These are phyloP conservation scores for Pseudomyrmex sp. DNA, from an alignment of 1,140 invertebrate genomes.

Conservation along the genomic window DNA sequence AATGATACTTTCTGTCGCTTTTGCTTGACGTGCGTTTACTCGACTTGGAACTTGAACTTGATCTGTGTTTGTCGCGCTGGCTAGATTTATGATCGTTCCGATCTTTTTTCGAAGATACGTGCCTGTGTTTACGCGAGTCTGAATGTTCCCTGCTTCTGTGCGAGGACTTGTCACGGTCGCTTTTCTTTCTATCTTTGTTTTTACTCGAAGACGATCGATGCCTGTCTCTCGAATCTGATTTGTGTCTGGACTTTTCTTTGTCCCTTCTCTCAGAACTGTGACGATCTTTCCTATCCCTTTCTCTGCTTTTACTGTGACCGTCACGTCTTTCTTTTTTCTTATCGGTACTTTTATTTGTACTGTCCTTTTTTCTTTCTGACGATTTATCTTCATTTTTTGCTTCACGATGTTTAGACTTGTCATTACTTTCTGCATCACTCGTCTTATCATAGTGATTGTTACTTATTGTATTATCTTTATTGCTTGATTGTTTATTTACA, in stretches of 20 bases:
- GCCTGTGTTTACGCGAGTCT: conserved; percentile 63
- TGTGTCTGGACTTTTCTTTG: conserved; percentile 68
- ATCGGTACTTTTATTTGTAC: conserved; percentile 62
- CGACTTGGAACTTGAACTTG: conserved; percentile 69
- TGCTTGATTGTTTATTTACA: conserved; percentile 69
- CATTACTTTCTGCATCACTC: conserved; percentile 46
- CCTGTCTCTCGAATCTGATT: conserved; percentile 66
- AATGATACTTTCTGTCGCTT: conserved; percentile 64
- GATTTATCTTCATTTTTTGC: conserved; percentile 38
- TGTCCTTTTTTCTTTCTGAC: conserved; percentile 63
- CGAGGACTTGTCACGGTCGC: conserved; percentile 62
- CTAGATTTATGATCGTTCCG: conserved; percentile 69
- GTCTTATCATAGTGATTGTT: conserved; percentile 55
- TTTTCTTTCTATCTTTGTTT: conserved; percentile 70
- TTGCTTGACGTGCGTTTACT: conserved; percentile 69
- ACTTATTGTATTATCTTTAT: conserved; percentile 51
- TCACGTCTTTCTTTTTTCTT: conserved; percentile 69
- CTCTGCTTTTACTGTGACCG: conserved; percentile 58
- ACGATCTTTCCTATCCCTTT: conserved; percentile 60
- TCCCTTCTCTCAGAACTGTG: conserved; percentile 43
- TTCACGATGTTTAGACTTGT: conserved; percentile 54
- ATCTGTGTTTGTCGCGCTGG: conserved; percentile 71
- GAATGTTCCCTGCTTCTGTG: conserved; percentile 66
- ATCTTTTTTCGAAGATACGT: conserved; percentile 66
- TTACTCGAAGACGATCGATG: conserved; percentile 65